Percentiles rank a stretch among this genome's conserved stretches.
Evolutionary conservation across 1,140 invertebrate species (phyloP).

Genomic region (Ceratina australensis): DNA sequence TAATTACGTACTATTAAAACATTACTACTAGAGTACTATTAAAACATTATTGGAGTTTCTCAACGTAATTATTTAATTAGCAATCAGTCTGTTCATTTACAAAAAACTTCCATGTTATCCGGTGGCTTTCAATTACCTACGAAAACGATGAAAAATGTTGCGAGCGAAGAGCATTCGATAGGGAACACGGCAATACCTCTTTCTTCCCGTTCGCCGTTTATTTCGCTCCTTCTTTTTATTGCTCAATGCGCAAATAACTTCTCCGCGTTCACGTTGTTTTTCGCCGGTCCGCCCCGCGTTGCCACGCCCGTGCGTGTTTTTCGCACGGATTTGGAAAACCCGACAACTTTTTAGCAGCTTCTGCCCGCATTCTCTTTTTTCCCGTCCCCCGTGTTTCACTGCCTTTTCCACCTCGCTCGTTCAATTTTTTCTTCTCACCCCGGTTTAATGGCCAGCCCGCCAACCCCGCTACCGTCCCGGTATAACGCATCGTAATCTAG

Average conservation of each 20-base stretch:
- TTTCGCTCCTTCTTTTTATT: slow-evolving; percentile 25
- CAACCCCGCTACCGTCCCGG: slow-evolving; percentile 16
- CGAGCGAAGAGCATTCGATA: slow-evolving; percentile 6
- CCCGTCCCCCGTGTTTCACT: background rate
- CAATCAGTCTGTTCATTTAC: background rate
- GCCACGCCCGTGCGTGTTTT: slow-evolving; percentile 47
- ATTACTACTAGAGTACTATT: no score
- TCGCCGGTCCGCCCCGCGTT: slow-evolving; percentile 1
- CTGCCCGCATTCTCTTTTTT: slow-evolving; percentile 3
- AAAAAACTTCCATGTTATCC: background rate
- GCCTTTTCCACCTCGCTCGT: no score
- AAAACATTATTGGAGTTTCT: no score
- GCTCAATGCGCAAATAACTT: slow-evolving; percentile 49
- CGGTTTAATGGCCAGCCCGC: slow-evolving; percentile 36
- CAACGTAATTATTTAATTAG: no score
- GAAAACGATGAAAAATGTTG: slow-evolving; percentile 8
- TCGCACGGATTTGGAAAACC: slow-evolving; percentile 44
- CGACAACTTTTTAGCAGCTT: slow-evolving; percentile 51
- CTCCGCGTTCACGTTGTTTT: slow-evolving; percentile 42
- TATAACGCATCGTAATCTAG: slow-evolving; percentile 27
- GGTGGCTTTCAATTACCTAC: background rate
- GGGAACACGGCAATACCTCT: slow-evolving; percentile 16
- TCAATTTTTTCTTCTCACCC: background rate
- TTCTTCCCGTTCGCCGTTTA: slow-evolving; percentile 18
- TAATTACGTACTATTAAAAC: no score